Base-by-base conservation (phyloP, 2,797 vertebrate species). In the Gambusia yucatana region DNA sequence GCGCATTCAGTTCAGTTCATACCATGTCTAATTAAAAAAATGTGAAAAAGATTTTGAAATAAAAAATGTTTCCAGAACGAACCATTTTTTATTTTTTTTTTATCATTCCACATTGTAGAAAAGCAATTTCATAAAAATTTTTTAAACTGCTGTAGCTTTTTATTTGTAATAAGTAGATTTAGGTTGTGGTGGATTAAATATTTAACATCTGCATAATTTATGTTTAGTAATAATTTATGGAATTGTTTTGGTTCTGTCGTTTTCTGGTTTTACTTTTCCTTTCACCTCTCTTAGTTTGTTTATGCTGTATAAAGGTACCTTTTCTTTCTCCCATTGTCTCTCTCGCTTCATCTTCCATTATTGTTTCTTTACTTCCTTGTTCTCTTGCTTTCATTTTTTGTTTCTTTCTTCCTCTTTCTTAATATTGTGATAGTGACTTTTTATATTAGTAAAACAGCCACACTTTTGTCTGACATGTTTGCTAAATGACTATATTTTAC, bases 401-500 rank as follows among this genome's bases (percentile, higher is more conserved):
- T 61, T 30, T 57, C 52, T 61, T 50, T 50, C 20, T 50, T 50
- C 48, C 20, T 52, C 50, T 52, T 52, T 52, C 50, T 52, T 52
- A 25, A 52, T 8, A 25, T 25, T 52, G 22, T 25, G 48, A 25
- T 25, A 9, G 3, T 52, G 20, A 25, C 22, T 52, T 52, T 9
- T 52, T 52, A 50, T 20, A 50, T 50, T 25, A 55, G 25, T 3
- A 82, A 84, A 65, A 61, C 28, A 61, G 57, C 14, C 28, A 30
- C 5, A 17, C 30, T 17, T 61, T 5, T 30, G 30, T 61, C 30
- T 30, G 14, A 30, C 10, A 59, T 59, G 4, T 59, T 13, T 14
- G 11, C 52, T 28, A 28, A 63, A 63, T 20, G 16, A 22, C 3
- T 36, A 47, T 52, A 78, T 80, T 82, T 83, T 25, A 81, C 57